These are phyloP conservation scores for Limnephilus marmoratus DNA, from an alignment of 2,888 invertebrate species.

Conservation along the genomic window DNA sequence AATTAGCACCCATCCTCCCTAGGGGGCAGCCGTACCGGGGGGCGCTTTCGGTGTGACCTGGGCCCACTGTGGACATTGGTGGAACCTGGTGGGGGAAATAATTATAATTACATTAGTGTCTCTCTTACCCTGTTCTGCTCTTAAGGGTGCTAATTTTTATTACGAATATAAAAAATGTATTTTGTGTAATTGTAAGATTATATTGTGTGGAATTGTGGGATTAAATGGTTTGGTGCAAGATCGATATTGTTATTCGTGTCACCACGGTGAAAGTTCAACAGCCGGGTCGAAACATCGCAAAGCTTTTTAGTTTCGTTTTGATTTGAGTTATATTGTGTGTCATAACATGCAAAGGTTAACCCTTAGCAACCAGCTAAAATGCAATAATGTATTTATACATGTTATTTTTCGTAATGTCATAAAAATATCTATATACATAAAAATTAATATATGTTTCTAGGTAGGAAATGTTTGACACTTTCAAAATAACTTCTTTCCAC, in stretches of 20 bases:
- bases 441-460: too few relatives aligned
- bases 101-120: neutral
- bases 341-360: too few relatives aligned
- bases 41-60: constrained; percentile 64
- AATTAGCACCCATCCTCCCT: constrained; percentile 62
- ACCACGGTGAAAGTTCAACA: too few relatives aligned
- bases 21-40: constrained; percentile 62
- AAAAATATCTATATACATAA: too few relatives aligned
- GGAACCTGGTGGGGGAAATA: constrained; percentile 56
- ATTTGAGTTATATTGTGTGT: too few relatives aligned
- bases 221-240: neutral
- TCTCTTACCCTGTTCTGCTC: neutral
- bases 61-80: constrained; percentile 64
- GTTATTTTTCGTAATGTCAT: too few relatives aligned
- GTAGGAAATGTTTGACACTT: too few relatives aligned
- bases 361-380: too few relatives aligned
- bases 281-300: too few relatives aligned
- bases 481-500: too few relatives aligned
- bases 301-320: too few relatives aligned
- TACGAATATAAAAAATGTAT: neutral
- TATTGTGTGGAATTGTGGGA: neutral
- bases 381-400: too few relatives aligned
- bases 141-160: neutral
- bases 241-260: neutral
- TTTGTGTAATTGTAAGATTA: neutral